Percentiles rank a stretch among this genome's conserved stretches.
These are phyloP conservation scores for Chelon labrosus DNA, from an alignment of 2,797 vertebrate genomes.

Conservation along the genomic window DNA sequence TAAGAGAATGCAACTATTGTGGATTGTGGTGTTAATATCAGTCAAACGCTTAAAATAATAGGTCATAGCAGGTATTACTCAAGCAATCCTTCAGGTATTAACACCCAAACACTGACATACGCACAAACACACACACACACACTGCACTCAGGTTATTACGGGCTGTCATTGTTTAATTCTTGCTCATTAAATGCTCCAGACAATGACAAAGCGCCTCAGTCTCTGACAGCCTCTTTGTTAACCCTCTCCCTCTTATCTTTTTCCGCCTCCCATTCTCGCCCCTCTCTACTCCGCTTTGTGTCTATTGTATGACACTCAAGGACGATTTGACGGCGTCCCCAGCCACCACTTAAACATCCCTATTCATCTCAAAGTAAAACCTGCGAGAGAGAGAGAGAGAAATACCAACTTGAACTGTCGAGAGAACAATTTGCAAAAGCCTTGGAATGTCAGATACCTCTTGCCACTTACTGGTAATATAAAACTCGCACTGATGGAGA, in stretches of 20 bases:
- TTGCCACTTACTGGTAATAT: conserved; percentile 69
- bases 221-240: conserved; percentile 78
- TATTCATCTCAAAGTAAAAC: conserved; percentile 76
- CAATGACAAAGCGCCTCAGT: conserved; percentile 81
- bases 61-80: conserved; percentile 31
- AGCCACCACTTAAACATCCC: conserved; percentile 78
- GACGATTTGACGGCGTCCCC: conserved; percentile 76
- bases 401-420: conserved; percentile 59
- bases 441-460: conserved; percentile 70
- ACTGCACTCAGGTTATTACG: conserved; percentile 79
- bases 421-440: conserved; percentile 75
- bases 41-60: conserved; percentile 30
- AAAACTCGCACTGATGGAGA: conserved; percentile 63
- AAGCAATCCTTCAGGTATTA: conserved; percentile 36
- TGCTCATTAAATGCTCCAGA: conserved; percentile 82
- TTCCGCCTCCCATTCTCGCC: conserved; percentile 68
- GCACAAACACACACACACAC: conserved; percentile 22
- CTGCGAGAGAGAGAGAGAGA: conserved; percentile 52
- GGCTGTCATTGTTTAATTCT: conserved; percentile 84
- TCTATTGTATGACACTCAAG: conserved; percentile 82
- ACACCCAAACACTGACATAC: conserved; percentile 35
- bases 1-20: background rate
- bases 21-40: conserved; percentile 9
- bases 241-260: conserved; percentile 80
- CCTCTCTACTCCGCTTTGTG: conserved; percentile 71